Evolutionary conservation across 2,888 invertebrate species (phyloP).

Genomic region (Nephrotoma appendiculata): DNA sequence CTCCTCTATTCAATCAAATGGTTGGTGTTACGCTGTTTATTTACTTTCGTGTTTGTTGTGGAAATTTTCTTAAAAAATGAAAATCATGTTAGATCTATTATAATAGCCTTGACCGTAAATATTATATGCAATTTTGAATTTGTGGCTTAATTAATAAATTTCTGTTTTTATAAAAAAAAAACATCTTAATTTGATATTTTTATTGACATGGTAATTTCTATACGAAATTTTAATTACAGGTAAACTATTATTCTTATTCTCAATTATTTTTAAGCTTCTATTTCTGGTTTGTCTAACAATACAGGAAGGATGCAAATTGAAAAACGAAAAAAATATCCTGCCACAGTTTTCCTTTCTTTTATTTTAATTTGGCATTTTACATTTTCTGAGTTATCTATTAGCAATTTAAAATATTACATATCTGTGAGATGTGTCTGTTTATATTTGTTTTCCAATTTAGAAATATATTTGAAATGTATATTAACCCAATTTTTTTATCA

Average conservation of each 20-base stretch:
- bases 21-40: neutral
- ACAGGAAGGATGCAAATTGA: neutral
- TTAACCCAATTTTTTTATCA: neutral
- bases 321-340: neutral
- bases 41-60: neutral
- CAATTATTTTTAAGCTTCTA: neutral
- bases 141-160: neutral
- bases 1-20: neutral
- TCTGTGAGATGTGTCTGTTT: no score
- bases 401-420: neutral
- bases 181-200: neutral
- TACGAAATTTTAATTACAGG: neutral
- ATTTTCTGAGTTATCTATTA: neutral
- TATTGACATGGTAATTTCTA: neutral
- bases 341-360: neutral
- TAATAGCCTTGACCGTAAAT: neutral
- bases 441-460: neutral
- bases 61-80: neutral
- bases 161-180: neutral
- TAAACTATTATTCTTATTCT: neutral
- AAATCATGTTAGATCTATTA: neutral
- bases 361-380: neutral
- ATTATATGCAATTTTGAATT: neutral
- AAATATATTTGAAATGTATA: neutral
- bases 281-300: neutral